Evolutionary conservation across 2,888 invertebrate genomes (phyloP), one percentile per base, ranked within the genome.

Genomic region (Zelleria hepariella): DNA sequence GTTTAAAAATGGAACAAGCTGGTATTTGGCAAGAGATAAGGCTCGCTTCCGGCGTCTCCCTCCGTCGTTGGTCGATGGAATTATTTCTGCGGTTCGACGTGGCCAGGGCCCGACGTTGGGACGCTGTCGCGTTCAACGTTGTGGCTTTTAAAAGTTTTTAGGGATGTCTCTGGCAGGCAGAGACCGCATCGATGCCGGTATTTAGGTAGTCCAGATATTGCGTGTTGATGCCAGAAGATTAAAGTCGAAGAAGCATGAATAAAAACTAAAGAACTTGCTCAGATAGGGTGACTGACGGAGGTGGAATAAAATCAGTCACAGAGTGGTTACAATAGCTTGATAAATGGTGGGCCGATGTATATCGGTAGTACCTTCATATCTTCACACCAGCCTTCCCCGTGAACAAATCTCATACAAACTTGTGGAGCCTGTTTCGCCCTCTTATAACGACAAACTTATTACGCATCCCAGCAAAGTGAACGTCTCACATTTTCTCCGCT

Each of bases 1-100:
- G 86, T 88, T 88, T 88, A 88, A 88, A 88, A 88, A 85, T 82
- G 82, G 82, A 80, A 85, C 83, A 85, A 88, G 86, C 85, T 84
- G 82, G 86, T 85, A 84, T 86, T 83, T 80, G 70, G 77, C 69
- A 73, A 68, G 73, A 86, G 88, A 88, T 88, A 88, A 88, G 86
- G 83, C 83, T 79, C 78, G 85, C 83, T 88, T 88, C 88, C 88
- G 86, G 69, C 78, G 78, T 73, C 77, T 73, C 80, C 78, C 80
- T 74, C 74, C 71, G 67, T 70, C 67, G 65, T 64, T 66, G 74
- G 79, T 73, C 77, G 76, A 68, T 71, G 78, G 86, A 87, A 86
- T 88, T 88, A 88, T 87, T 88, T 88, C 82, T 83, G 78, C 74
- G 81, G 75, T 86, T 82, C 86, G 83, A 86, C 78, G 72, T 67